These are phyloP conservation scores for Caenorhabditis angaria DNA, from an alignment of 2,888 invertebrate genomes.

Conservation along the genomic window DNA sequence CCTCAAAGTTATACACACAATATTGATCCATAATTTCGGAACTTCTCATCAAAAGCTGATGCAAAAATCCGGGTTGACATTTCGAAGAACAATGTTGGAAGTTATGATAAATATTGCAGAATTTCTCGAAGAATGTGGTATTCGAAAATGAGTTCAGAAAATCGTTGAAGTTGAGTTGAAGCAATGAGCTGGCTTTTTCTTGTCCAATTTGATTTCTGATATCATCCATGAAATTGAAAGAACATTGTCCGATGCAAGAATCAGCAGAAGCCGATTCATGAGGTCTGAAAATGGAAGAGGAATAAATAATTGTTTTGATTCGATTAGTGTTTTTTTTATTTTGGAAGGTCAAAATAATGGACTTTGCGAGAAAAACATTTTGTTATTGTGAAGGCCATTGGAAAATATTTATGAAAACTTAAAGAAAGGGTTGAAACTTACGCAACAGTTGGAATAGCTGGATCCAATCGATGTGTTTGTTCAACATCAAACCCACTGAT, in stretches of 20 bases:
- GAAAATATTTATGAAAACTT: too few species aligned
- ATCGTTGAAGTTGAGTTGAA: conserved; percentile 69
- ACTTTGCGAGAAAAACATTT: too few species aligned
- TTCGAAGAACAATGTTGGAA: conserved; percentile 67
- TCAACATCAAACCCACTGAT: conserved; percentile 19
- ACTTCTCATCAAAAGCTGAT: conserved; percentile 62
- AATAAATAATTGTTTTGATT: too few species aligned
- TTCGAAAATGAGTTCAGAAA: conserved; percentile 67
- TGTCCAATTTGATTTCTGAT: conserved; percentile 62
- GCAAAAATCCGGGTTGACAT: conserved; percentile 67
- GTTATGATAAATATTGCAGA: conserved; percentile 67
- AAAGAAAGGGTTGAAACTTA: too few species aligned
- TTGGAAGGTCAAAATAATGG: too few species aligned
- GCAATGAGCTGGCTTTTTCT: conserved; percentile 51
- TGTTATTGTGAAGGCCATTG: too few species aligned
- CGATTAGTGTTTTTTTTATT: too few species aligned
- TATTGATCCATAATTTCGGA: conserved; percentile 70
- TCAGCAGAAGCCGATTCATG: conserved; percentile 58
- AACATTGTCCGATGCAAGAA: conserved; percentile 69
- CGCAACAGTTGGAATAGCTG: conserved; percentile 62
- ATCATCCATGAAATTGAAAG: conserved; percentile 65
- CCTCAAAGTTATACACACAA: conserved; percentile 68
- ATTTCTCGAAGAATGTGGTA: conserved; percentile 67
- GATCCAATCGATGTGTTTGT: conserved; percentile 57
- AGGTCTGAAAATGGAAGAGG: conserved; percentile 53